A percentile compares a stretch with the other conserved stretches of the same genome.
phyloP scores from a whole-genome alignment of 2,888 invertebrate genomes.

The Carcina quercana region DNA sequence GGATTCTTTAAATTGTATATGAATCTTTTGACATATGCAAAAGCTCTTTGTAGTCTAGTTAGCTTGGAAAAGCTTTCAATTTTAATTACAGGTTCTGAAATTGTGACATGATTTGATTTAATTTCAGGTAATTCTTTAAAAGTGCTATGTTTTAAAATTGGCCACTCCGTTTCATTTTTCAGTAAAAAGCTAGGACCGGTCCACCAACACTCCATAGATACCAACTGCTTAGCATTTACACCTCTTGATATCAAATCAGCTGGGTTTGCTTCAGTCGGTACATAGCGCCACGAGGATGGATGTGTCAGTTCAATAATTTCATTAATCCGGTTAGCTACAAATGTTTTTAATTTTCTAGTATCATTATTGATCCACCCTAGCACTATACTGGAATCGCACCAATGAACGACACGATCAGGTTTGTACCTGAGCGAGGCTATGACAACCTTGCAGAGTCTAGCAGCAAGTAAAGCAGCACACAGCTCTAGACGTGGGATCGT shows the following conservation, averaged over 20 bases:
- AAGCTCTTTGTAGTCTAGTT: not conserved
- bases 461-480: slow-evolving; percentile 14
- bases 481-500: slow-evolving; percentile 21
- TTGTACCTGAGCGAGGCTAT: not conserved
- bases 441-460: slow-evolving; percentile 3
- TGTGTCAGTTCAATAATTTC: slow-evolving; percentile 13
- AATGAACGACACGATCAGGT: slow-evolving; percentile 3
- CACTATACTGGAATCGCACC: slow-evolving; percentile 16
- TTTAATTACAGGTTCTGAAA: slow-evolving; percentile 6
- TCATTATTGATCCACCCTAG: slow-evolving; percentile 11
- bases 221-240: slow-evolving; percentile 3
- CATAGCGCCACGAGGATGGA: slow-evolving; percentile 2
- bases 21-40: slow-evolving; percentile 1
- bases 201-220: slow-evolving; percentile 13
- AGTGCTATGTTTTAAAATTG: slow-evolving; percentile 4
- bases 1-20: not conserved
- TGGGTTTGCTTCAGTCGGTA: slow-evolving; percentile 5
- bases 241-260: slow-evolving; percentile 16
- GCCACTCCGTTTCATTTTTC: slow-evolving; percentile 15
- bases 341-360: slow-evolving; percentile 8
- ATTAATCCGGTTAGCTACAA: slow-evolving; percentile 15
- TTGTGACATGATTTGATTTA: slow-evolving; percentile 6
- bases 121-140: slow-evolving; percentile 11
- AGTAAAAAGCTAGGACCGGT: slow-evolving; percentile 14
- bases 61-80: slow-evolving; percentile 4